Conservation (phyloP, 2,888 invertebrate genomes). For the Aricia artaxerxes region DNA sequence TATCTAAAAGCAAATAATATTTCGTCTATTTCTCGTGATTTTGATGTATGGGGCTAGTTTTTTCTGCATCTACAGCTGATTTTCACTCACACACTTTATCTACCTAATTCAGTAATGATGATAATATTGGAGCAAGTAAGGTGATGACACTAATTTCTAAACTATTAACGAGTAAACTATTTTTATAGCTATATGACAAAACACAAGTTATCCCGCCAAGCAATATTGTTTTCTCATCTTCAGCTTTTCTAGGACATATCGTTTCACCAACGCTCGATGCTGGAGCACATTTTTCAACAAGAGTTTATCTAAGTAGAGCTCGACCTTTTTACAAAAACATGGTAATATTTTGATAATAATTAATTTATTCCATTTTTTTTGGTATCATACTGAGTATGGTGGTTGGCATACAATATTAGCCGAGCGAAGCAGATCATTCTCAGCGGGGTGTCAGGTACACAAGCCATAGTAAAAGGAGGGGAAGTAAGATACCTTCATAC, state of each 20-base stretch:
- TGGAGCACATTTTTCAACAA: neutral
- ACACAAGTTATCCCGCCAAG: slow-evolving; percentile 64
- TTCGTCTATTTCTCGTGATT: neutral
- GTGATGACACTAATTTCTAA: slow-evolving; percentile 55
- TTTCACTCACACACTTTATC: slow-evolving; percentile 13
- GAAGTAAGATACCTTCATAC: no score
- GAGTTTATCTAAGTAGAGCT: neutral
- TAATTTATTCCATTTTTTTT: neutral
- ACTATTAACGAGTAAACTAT: slow-evolving; percentile 50
- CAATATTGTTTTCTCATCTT: slow-evolving; percentile 5
- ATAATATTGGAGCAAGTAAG: slow-evolving; percentile 69
- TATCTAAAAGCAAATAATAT: neutral
- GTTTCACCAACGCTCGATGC: neutral
- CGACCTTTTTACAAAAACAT: neutral
- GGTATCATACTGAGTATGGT: neutral
- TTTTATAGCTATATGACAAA: slow-evolving; percentile 49
- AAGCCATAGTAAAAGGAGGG: slow-evolving; percentile 50
- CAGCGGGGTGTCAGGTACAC: slow-evolving; percentile 73
- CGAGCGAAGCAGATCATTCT: slow-evolving; percentile 79
- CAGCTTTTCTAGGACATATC: neutral
- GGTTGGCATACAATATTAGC: slow-evolving; percentile 50
- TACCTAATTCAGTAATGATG: slow-evolving; percentile 34
- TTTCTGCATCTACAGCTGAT: slow-evolving; percentile 1
- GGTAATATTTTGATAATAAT: neutral
- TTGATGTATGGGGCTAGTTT: slow-evolving; percentile 6